phyloP scores from a whole-genome alignment of 2,113 vertebrate species.

The Sander lucioperca region DNA sequence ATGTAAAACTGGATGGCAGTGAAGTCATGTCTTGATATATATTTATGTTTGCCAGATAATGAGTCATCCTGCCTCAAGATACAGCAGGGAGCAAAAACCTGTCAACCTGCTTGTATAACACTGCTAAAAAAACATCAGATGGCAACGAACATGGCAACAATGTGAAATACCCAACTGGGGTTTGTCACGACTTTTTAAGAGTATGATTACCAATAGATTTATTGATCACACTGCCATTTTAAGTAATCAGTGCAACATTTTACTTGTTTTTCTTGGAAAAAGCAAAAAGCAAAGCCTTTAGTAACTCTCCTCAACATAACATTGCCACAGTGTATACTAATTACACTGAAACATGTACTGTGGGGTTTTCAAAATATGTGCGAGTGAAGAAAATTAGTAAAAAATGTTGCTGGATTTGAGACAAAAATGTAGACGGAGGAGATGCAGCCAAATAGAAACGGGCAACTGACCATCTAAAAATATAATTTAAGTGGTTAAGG shows the following conservation, averaged over 20 bases:
- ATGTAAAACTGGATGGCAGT: slow-evolving; percentile 6
- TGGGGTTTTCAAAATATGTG: slow-evolving; percentile 2
- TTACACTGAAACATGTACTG: neutral
- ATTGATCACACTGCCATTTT: neutral
- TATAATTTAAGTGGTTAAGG: slow-evolving; percentile 33
- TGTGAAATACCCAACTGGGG: slow-evolving; percentile 22
- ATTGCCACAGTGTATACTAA: neutral
- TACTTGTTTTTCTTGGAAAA: neutral
- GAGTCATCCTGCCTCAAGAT: slow-evolving; percentile 20
- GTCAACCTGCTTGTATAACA: slow-evolving; percentile 22
- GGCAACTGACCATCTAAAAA: slow-evolving; percentile 23
- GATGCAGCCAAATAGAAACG: slow-evolving; percentile 30
- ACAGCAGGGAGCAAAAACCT: slow-evolving; percentile 25
- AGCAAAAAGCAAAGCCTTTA: neutral
- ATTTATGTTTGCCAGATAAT: slow-evolving; percentile 12
- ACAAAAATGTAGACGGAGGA: slow-evolving; percentile 6
- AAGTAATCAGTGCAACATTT: neutral
- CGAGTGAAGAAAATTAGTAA: neutral
- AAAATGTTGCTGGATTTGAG: slow-evolving; percentile 21
- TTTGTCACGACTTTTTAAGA: slow-evolving; percentile 9
- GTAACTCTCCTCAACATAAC: slow-evolving; percentile 9
- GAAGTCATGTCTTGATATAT: slow-evolving; percentile 14
- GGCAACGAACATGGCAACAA: neutral
- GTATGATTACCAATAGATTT: neutral
- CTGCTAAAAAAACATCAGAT: slow-evolving; percentile 36